These are phyloP conservation scores for Amyelois transitella DNA, from an alignment of 1,140 invertebrate genomes.

Conservation along the genomic window DNA sequence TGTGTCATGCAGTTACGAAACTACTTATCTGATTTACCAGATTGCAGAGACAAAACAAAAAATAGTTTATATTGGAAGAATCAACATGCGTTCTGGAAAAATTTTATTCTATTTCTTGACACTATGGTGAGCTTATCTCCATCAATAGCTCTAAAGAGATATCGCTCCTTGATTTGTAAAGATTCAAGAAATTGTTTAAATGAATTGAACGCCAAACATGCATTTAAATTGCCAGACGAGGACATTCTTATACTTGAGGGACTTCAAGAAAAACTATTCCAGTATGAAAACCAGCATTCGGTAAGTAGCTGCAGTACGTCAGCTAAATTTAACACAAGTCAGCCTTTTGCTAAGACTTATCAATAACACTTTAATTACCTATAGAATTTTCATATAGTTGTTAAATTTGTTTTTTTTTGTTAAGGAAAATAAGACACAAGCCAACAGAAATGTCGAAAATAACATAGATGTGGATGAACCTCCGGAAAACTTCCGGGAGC, in stretches of 20 bases:
- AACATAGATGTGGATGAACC: constrained; percentile 43
- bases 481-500: constrained; percentile 61
- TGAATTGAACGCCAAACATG: constrained; percentile 41
- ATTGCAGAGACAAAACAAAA: constrained; percentile 23
- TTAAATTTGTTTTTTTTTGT: neutral
- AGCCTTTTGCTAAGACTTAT: too few species aligned
- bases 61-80: constrained; percentile 63
- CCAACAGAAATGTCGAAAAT: neutral
- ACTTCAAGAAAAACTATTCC: constrained; percentile 39
- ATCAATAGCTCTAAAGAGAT: constrained; percentile 42
- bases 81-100: constrained; percentile 54
- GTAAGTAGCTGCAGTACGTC: constrained; percentile 12
- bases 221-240: constrained; percentile 44
- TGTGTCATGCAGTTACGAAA: constrained; percentile 45
- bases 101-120: constrained; percentile 47
- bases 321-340: neutral
- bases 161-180: constrained; percentile 49
- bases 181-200: constrained; percentile 45
- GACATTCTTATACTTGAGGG: constrained; percentile 31
- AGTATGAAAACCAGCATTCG: constrained; percentile 34
- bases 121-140: constrained; percentile 52
- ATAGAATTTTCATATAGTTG: constrained; percentile 9
- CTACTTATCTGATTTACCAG: constrained; percentile 56
- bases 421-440: neutral
- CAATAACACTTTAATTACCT: neutral